These are phyloP conservation scores for Dicroscelio sp. DNA, from an alignment of 2,888 invertebrate genomes.

Conservation along the genomic window DNA sequence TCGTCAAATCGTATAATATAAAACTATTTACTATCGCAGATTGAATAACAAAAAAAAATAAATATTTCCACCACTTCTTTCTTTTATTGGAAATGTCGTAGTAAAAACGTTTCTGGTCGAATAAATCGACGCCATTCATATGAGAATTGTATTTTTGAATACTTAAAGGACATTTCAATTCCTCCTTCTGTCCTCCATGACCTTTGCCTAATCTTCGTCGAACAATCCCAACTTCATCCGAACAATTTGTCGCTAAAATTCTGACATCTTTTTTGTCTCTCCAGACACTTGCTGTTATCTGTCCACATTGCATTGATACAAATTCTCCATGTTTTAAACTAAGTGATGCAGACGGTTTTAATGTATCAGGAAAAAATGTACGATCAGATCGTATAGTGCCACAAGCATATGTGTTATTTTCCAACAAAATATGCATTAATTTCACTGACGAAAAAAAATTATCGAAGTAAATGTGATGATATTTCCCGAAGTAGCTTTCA, in stretches of 20 bases:
- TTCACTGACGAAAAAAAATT: neutral
- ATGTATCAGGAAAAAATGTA: conserved; percentile 10
- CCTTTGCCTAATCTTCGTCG: conserved; percentile 18
- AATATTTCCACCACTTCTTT: conserved; percentile 46
- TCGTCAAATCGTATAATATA: conserved; percentile 45
- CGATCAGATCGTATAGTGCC: conserved; percentile 12
- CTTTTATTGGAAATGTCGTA: conserved; percentile 18
- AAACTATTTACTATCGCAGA: conserved; percentile 32
- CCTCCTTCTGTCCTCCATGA: conserved; percentile 16
- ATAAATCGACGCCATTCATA: conserved; percentile 43
- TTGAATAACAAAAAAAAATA: conserved; percentile 31
- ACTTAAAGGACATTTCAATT: conserved; percentile 4
- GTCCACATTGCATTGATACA: conserved; percentile 27
- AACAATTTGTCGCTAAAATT: conserved; percentile 34
- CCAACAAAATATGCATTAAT: neutral
- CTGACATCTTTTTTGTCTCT: conserved; percentile 43
- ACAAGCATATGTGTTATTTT: conserved; percentile 19
- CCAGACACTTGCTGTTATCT: conserved; percentile 31
- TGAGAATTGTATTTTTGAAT: conserved; percentile 31
- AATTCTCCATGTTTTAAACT: neutral
- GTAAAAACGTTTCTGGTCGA: conserved; percentile 33
- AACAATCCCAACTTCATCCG: conserved; percentile 8
- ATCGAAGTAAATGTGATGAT: conserved; percentile 23
- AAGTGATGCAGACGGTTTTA: neutral
- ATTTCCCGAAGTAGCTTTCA: neutral